Base-by-base conservation (phyloP, 2,797 vertebrate genomes). In the Sebastes trivittatus region DNA sequence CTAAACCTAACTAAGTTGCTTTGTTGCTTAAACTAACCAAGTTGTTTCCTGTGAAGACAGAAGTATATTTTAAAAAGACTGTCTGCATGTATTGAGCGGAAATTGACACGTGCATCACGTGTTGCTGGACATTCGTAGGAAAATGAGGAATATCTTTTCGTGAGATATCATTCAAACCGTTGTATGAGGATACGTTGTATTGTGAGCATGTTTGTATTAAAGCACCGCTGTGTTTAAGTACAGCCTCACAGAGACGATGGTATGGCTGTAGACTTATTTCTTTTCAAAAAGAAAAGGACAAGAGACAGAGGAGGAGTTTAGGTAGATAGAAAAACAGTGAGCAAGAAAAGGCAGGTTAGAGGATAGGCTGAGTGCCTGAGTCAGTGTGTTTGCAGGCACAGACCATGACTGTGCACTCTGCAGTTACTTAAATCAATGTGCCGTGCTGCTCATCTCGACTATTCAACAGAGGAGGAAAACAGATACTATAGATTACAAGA, bases 351-450 rank as follows among this genome's bases (percentile, higher is more conserved):
- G 25, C 59, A 25, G 55, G 25, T 73, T 36, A 55, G 56, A 49
- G 36, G 62, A 46, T 14, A 74, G 60, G 34, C 49, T 38, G 55
- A 79, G 71, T 25, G 34, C 75, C 59, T 77, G 76, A 70, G 30
- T 78, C 60, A 23, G 63, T 75, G 84, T 75, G 73, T 83, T 70
- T 58, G 79, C 85, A 81, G 86, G 82, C 73, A 61, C 69, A 62
- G 77, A 88, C 80, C 54, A 76, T 91, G 91, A 92, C 90, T 86
- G 85, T 78, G 82, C 80, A 85, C 72, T 90, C 80, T 77, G 88
- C 86, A 89, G 89, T 88, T 80, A 79, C 86, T 87, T 85, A 78
- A 88, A 92, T 92, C 90, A 84, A 82, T 92, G 88, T 89, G 85
- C 78, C 63, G 32, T 54, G n/a, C 75, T 70, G 73, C 70, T 84